Base-by-base conservation (phyloP, 2,113 vertebrate genomes). In the Stegastes partitus region DNA sequence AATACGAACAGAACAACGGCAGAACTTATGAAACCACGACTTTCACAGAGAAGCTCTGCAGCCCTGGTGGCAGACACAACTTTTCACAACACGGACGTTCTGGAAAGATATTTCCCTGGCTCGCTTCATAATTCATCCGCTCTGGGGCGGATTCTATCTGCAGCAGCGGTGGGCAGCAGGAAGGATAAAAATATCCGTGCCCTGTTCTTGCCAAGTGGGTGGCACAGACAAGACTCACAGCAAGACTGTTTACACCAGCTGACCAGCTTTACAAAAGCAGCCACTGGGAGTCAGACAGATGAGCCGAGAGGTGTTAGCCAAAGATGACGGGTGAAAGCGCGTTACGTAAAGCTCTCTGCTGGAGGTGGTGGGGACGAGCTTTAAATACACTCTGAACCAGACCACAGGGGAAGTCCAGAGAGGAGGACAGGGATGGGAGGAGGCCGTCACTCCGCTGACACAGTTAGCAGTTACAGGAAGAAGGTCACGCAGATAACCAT, bases 131-230 rank as follows among this genome's bases (percentile, higher is more conserved):
- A 75, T 68, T 77, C 25, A 64, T 55, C 15, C 1, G 16, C 50
- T 57, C 56, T 12, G 45, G 54, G 57, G 10, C 49, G 72, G 39
- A 55, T 49, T 59, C 42, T 49, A 15, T 74, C 25, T 62, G 19
- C 59, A 55, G 55, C 58, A 8, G 22, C 15, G 34, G 74, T 71
- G 80, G 63, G 79, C 67, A 78, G 83, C 58, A 31, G 61, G 61
- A 25, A 22, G 55, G 57, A 82, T 82, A 82, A 74, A 86, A 87
- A 91, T 87, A 89, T 86, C 71, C 19, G 28, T 39, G 66, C 23
- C 50, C 57, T 34, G 68, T 72, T 59, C 61, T 66, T 83, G 75
- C 76, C 68, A 83, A 81, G 83, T 84, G 77, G 71, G 79, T 81
- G 80, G 57, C 68, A 78, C 57, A 77, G 66, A 79, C 65, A n/a